Evolutionary conservation across 2,888 invertebrate genomes (phyloP), one percentile per base, ranked within the genome.

Genomic region (Vannuccia rotundouncinata): DNA sequence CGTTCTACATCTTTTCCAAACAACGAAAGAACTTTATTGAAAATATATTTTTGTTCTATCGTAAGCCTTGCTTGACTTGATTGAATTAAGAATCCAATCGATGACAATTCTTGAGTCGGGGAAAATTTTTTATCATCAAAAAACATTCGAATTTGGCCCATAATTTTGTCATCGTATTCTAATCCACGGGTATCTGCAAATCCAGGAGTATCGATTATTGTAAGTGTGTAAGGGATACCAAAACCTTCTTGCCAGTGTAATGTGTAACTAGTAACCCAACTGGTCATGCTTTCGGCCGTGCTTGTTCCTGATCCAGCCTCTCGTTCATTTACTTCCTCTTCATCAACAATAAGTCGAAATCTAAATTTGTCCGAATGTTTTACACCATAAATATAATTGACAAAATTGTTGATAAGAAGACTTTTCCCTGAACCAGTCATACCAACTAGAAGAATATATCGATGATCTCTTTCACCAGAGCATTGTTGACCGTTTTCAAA

Each of bases 181-280:
- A 75, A 30, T 22, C 75, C 75, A 28, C 75, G 75, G 31, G 75
- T 75, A 28, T 75, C 75, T 28, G 25, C 75, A 13, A 75, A 75
- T 28, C 75, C 75, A 22, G 75, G 75, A 0, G 75, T 75, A 30
- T 75, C 75, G 5, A 75, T 75, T 22, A 75, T 17, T 22, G 75
- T 75, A 1, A 75, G 75, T 13, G 10, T 45, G 45, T 45, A 45
- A 5, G 45, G 45, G 45, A 45, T 45, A 17, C 45, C 10, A 45
- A 45, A 45, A 45, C 45, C 45, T 17, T 45, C 45, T 45, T 45
- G 45, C 45, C 45, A 45, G 45, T 45, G 45, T 45, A 5, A 45
- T 45, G 75, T 75, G 28, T 75, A 75, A 22, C 29, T 30, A 1
- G 27, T 30, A 1, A 75, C 75, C 75, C 29, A 1, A 2, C 25